Evolutionary conservation across 2,888 invertebrate species (phyloP), one percentile per base, ranked within the genome.

Genomic region (Anodontia alba): DNA sequence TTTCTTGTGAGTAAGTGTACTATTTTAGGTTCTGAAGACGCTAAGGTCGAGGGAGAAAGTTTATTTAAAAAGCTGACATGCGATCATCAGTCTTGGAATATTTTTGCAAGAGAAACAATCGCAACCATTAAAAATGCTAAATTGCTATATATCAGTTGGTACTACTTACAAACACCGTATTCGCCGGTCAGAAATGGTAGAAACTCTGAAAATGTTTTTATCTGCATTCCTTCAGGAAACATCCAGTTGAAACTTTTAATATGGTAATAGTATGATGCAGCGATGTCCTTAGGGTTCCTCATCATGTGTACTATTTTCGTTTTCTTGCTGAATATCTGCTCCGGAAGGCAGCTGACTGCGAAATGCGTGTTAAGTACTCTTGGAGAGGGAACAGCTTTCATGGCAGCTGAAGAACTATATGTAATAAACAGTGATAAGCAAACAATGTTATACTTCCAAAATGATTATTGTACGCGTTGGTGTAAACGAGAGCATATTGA

Each of bases 251-350:
- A 62, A 26, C 5, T 26, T 67, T 67, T 31, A 8, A 67, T 33
- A 33, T 67, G 67, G 67, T 67, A 33, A 29, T 33, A 67, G n/a
- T n/a, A 67, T 33, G 67, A 67, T 15, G n/a, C 42, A 29, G 67
- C 67, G 8, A 67, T 29, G 42, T 67, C 67, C n/a, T 67, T 67
- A 8, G 67, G 67, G 67, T 67, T 31, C 10, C 67, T 36, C 26
- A n/a, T 36, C 36, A 67, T n/a, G 36, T 67, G 67, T 36, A 67
- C 26, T 33, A 33, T 67, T 17, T 67, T 67, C 7, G n/a, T 38
- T 29, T 42, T 29, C 33, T 67, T 67, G 33, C 23, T 42, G 36
- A 38, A 2, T 7, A 67, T 7, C 5, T 42, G n/a, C 33, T 36
- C 42, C 3, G 67, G 67, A 17, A 67, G 33, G 17, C 20, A 23